Base-by-base conservation (phyloP, 2,113 vertebrate genomes). In the Falco punctatus region DNA sequence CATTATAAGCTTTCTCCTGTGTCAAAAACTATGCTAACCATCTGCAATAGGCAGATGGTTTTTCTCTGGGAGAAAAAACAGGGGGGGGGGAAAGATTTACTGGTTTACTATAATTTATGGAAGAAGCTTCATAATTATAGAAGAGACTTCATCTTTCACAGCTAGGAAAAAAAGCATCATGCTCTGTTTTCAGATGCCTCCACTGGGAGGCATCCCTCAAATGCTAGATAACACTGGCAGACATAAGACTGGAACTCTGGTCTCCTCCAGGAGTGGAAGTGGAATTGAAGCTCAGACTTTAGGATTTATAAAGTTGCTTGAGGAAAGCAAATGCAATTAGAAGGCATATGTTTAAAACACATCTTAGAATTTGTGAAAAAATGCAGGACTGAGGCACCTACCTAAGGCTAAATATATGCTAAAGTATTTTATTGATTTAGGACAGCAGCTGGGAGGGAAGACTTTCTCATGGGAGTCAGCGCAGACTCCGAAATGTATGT, bases 121-220 rank as follows among this genome's bases (percentile, higher is more conserved):
- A 88, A 94, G 51, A 94, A 96, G 78, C 30, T 90, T 66, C 42
- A 66, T 66, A 62, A 77, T 83, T 83, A 71, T 22, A 49, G 42
- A 86, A 88, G 21, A 92, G 55, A 44, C 28, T 81, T 72, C 71
- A 73, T 90, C 57, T 55, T 86, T 78, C 75, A 94, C 22, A 80
- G 49, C 62, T 54, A 79, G 72, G 8, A 65, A 79, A 71, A 88
- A 73, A 51, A 74, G 6, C 49, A 44, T 35, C 13, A 7, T 49
- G 74, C 28, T 96, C 70, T 85, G 52, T 62, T 92, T 93, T 95
- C 69, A 92, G 73, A 93, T 69, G 84, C 32, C 81, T 96, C 77
- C 94, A 94, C 77, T 91, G 83, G 81, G 91, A 97, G 54, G 86
- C 91, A 87, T 94, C 80, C 62, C 81, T 97, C 94, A 95, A 96